Base-by-base conservation (phyloP, 2,888 invertebrate species). In the Drosophila subquinaria region DNA sequence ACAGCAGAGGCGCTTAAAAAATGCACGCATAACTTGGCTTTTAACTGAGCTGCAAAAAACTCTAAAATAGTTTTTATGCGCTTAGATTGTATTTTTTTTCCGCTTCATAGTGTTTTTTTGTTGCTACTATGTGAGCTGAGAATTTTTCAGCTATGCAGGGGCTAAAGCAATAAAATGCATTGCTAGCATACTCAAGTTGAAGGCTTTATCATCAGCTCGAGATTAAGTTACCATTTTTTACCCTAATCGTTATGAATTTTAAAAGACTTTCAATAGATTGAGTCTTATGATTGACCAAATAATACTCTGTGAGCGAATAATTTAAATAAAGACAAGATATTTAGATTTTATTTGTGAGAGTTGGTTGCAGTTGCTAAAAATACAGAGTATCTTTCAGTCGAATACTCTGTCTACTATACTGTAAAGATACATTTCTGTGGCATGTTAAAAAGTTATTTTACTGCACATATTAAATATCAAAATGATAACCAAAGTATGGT, bases 11-110 rank as follows among this genome's bases (percentile, higher is more conserved):
- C 75, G 75, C 74, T 73, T 69, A 65, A 75, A 73, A 77, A 65
- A 68, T 74, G 48, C 59, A 80, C 81, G 86, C 86, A 80, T 88
- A 85, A 86, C 86, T 84, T 80, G 63, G 45, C 68, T 67, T 73
- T 76, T 72, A 84, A 88, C 69, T 69, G 80, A 76, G 88, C 69
- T 61, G 71, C 65, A 76, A 85, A 78, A 72, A 74, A 65, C 47
- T 33, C 64, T 69, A 60, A 65, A 80, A 75, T 74, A 71, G 68
- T 75, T 76, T 62, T 62, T 45, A 47, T 59, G 35, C 13, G 57
- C 35, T 38, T 47, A 36, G 47, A 40, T 30, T 50, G 48, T 15
- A 17, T 52, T 36, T 52, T 61, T 40, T 56, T 56, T 20, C 4
- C 38, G 11, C 11, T 3, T 27, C 40, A 17, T 27, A 17, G 20